Evolutionary conservation across 2,888 invertebrate genomes (phyloP).

Genomic region (Pherbina coryleti): DNA sequence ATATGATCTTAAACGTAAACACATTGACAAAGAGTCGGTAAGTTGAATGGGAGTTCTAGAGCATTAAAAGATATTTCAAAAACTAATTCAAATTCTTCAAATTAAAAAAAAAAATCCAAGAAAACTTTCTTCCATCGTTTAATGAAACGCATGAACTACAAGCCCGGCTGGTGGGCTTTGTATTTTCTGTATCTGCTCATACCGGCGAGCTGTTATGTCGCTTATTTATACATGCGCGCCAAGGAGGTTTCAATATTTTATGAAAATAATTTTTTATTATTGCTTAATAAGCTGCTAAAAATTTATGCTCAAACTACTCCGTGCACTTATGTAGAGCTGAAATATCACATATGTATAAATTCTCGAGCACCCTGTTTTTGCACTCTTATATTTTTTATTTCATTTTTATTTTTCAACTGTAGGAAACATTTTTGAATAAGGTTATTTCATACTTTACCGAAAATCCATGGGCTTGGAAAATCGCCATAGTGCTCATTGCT

Average conservation of each 20-base stretch:
- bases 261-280: slow-evolving; percentile 1
- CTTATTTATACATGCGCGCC: slow-evolving; percentile 75
- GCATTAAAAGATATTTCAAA: neutral
- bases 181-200: slow-evolving; percentile 83
- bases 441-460: slow-evolving; percentile 83
- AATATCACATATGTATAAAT: neutral
- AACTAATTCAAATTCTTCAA: neutral
- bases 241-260: slow-evolving; percentile 74
- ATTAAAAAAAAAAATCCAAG: slow-evolving; percentile 60
- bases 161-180: slow-evolving; percentile 84
- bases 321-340: neutral
- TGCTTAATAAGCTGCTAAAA: slow-evolving; percentile 1
- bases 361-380: slow-evolving; percentile 31
- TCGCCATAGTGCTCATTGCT: slow-evolving; percentile 83
- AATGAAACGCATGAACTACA: slow-evolving; percentile 81
- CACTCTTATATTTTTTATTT: slow-evolving; percentile 50
- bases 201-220: slow-evolving; percentile 79
- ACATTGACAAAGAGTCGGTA: slow-evolving; percentile 84
- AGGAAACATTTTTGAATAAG: slow-evolving; percentile 86
- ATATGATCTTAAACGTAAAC: slow-evolving; percentile 85
- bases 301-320: neutral
- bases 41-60: slow-evolving; percentile 67
- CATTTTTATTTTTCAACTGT: slow-evolving; percentile 51
- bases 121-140: slow-evolving; percentile 81
- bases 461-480: slow-evolving; percentile 92